phyloP scores from a whole-genome alignment of 2,888 invertebrate species.

The Cloeon dipterum region DNA sequence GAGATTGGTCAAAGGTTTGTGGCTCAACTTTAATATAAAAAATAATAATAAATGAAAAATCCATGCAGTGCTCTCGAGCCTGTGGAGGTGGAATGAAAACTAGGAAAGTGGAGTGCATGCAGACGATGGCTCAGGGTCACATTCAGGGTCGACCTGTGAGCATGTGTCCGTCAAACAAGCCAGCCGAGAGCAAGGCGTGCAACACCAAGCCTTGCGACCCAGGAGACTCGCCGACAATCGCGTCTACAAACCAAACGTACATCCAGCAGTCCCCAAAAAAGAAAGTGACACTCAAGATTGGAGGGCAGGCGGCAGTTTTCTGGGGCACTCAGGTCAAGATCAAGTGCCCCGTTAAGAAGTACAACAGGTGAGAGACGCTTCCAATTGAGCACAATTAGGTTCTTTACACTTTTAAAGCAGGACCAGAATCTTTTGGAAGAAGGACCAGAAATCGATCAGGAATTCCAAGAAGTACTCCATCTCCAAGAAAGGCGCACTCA shows the following conservation, averaged over 20 bases:
- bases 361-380: constrained; percentile 20
- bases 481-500: constrained; percentile 69
- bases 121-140: constrained; percentile 82
- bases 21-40: not conserved
- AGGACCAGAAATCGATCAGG: constrained; percentile 53
- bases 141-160: constrained; percentile 54
- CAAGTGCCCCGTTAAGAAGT: constrained; percentile 74
- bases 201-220: constrained; percentile 58
- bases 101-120: constrained; percentile 62
- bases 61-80: constrained; percentile 54
- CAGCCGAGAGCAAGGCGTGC: constrained; percentile 59
- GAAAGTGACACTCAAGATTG: constrained; percentile 66
- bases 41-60: not conserved
- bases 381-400: constrained; percentile 3
- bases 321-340: constrained; percentile 82
- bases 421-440: constrained; percentile 72
- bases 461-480: constrained; percentile 69
- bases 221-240: constrained; percentile 49
- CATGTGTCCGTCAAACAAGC: constrained; percentile 51
- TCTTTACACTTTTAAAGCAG: constrained; percentile 17
- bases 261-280: constrained; percentile 65
- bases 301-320: constrained; percentile 74
- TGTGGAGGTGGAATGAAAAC: constrained; percentile 82
- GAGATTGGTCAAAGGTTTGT: constrained; percentile 69
- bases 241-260: constrained; percentile 48